These are phyloP conservation scores for Acanthurus lineatus DNA, from an alignment of 2,797 vertebrate species.

Conservation along the genomic window DNA sequence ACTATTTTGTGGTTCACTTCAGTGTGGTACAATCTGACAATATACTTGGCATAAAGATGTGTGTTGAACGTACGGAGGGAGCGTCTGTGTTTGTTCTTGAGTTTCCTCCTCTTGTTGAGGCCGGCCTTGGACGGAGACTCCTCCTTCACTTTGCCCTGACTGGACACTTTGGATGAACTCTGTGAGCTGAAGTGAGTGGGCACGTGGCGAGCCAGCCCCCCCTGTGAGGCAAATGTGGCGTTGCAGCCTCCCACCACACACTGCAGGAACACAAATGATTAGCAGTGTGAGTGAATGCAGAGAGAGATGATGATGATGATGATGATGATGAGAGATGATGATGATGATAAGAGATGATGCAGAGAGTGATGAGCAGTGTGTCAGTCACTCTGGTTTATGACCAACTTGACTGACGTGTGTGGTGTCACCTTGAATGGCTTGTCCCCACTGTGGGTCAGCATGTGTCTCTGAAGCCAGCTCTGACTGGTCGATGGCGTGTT, in stretches of 20 bases:
- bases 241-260: constrained; percentile 98
- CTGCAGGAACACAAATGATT: constrained; percentile 71
- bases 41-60: too few species aligned
- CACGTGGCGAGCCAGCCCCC: constrained; percentile 95
- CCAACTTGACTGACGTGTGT: neutral
- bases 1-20: too few species aligned
- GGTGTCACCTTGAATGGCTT: constrained; percentile 94
- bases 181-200: constrained; percentile 99
- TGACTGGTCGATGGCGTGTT: constrained; percentile 99
- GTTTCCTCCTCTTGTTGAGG: constrained; percentile 93
- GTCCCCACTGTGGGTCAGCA: constrained; percentile 98
- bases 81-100: constrained; percentile 94
- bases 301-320: neutral
- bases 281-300: neutral
- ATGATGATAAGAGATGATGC: too few species aligned
- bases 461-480: constrained; percentile 99
- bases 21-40: too few species aligned
- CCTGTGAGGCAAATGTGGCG: constrained; percentile 97
- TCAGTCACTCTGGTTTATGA: neutral
- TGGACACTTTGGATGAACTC: constrained; percentile 95
- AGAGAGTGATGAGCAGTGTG: neutral
- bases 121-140: constrained; percentile 97
- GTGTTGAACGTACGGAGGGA: constrained; percentile 95
- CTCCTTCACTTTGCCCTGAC: constrained; percentile 95
- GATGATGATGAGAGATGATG: neutral